These are phyloP conservation scores for Cynaeus angustus DNA, from an alignment of 2,888 invertebrate genomes.

Conservation along the genomic window DNA sequence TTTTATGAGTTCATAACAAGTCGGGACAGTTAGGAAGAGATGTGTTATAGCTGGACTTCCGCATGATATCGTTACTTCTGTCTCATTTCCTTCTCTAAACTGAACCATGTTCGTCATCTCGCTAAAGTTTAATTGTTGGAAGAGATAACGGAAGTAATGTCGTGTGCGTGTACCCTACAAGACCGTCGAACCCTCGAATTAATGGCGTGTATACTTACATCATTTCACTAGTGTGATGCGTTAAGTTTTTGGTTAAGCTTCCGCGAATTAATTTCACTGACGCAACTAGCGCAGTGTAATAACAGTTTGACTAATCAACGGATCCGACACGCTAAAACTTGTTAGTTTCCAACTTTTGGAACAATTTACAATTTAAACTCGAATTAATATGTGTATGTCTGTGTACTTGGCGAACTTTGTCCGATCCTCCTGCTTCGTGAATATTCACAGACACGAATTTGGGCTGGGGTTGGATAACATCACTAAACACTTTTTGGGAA, in stretches of 20 bases:
- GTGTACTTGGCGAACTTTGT: constrained; percentile 35
- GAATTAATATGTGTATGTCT: constrained; percentile 39
- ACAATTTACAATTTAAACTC: constrained; percentile 49
- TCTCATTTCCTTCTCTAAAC: constrained; percentile 35
- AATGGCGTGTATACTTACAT: constrained; percentile 41
- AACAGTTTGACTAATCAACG: constrained; percentile 44
- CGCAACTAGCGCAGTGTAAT: constrained; percentile 20
- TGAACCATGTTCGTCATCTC: constrained; percentile 32
- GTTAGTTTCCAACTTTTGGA: constrained; percentile 30
- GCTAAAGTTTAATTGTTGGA: constrained; percentile 50
- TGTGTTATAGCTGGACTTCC: too few relatives aligned
- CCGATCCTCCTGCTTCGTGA: constrained; percentile 29
- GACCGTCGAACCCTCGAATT: constrained; percentile 32
- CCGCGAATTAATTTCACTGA: constrained; percentile 33
- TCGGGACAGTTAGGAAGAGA: background rate
- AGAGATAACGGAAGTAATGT: constrained; percentile 49
- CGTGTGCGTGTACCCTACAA: constrained; percentile 8
- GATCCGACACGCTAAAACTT: background rate
- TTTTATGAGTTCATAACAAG: constrained; percentile 5
- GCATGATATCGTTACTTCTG: constrained; percentile 35
- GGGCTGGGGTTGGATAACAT: constrained; percentile 2
- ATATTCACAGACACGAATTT: constrained; percentile 38
- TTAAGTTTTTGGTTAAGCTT: constrained; percentile 31
- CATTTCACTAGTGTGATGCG: constrained; percentile 18
- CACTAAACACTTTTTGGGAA: too few relatives aligned